Evolutionary conservation across 1,140 invertebrate species (phyloP), one percentile per base, ranked within the genome.

Genomic region (Bactericera cockerelli): DNA sequence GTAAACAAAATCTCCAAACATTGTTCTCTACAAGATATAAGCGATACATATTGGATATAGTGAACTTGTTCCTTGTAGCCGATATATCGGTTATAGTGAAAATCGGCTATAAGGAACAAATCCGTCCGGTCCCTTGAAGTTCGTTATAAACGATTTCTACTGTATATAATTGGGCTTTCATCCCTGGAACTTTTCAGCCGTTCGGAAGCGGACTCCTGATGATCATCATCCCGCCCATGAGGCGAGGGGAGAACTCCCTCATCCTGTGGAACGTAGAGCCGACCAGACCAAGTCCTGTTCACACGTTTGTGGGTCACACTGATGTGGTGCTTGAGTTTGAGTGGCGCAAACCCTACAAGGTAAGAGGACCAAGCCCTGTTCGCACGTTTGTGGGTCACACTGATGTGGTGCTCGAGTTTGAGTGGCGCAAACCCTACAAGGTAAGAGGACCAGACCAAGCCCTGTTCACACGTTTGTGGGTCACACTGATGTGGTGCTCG

Each of bases 311-410:
- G 36, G 92, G 91, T 0, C 92, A 96, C 68, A 86, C 86, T 1
- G 92, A 96, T 75, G 89, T 93, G 33, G 89, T 96, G 31, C 73
- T 95, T 36, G 93, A 96, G 67, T 96, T 96, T 81, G 87, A 90
- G 64, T 96, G 92, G 92, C 77, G 89, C 10, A 36, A 36, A 36
- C 33, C 33, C 16, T 36, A 36, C 33, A 36, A 36, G 16, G n/a
- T n/a, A n/a, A n/a, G n/a, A n/a, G n/a, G n/a, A n/a, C 67, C 57
- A 54, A 74, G 79, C 59, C 87, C 87, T 2, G 81, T 91, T 39
- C 87, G 89, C 69, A 87, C 86, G 4, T 92, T 97, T 74, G 82
- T 88, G 36, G 92, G 91, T 0, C 92, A 96, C 68, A 86, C 86
- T 1, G 92, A 96, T 75, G 89, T 93, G 33, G 89, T 96, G 31